These are phyloP conservation scores for Phrynocephalus guinanensis DNA, from an alignment of 2,797 vertebrate species.

Conservation along the genomic window DNA sequence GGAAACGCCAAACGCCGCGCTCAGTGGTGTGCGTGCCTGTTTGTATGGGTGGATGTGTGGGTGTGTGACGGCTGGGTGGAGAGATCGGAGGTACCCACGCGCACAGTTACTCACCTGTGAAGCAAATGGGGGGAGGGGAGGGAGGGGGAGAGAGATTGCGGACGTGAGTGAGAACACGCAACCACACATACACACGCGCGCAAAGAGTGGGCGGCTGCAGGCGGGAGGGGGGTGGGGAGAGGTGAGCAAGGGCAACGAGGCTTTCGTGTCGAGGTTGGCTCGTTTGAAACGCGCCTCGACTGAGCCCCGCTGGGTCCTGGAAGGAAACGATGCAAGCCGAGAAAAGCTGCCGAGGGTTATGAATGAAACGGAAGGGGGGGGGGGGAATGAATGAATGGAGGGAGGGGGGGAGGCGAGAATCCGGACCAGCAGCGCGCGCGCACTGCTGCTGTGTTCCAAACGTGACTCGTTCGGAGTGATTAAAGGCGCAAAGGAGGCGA, in stretches of 20 bases:
- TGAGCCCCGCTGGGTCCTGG: too few relatives aligned
- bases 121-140: fast-evolving
- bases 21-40: too few relatives aligned
- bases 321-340: not conserved
- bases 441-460: not conserved
- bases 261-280: too few relatives aligned
- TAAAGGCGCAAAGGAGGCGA: conserved; percentile 23
- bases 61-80: not conserved
- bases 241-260: not conserved
- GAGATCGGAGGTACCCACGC: not conserved
- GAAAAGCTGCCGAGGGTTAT: not conserved
- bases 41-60: too few relatives aligned
- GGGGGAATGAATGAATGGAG: not conserved
- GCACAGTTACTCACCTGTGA: not conserved
- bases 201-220: not conserved
- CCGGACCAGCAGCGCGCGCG: not conserved
- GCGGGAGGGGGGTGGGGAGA: not conserved
- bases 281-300: too few relatives aligned
- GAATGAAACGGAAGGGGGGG: too few relatives aligned
- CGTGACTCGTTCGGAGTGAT: conserved; percentile 28
- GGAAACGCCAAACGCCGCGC: not conserved
- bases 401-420: not conserved
- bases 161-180: not conserved
- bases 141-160: fast-evolving
- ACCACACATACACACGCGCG: not conserved